Evolutionary conservation across 2,888 invertebrate genomes (phyloP), one percentile per base, ranked within the genome.

Genomic region (Stenodera caucasica): DNA sequence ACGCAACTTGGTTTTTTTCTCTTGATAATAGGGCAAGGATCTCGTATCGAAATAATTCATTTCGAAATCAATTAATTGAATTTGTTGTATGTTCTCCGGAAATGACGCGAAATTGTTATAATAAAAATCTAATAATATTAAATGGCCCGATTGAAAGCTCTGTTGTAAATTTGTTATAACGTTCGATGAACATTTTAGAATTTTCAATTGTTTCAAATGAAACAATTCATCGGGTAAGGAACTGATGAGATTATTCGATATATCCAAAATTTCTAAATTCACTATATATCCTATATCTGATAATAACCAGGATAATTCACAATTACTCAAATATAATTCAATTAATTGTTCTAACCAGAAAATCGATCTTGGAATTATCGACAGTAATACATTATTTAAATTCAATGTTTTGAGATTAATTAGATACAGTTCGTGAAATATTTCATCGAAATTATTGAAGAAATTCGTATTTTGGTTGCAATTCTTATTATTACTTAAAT

Each of bases 101-200:
- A 57, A 37, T n/a, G 14, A 12, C 50, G 59, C 63, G n/a, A 63
- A 40, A 30, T 49, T 6, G 53, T 63, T 63, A 30, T 51, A 21
- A 51, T 59, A 63, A n/a, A 63, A 59, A 57, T 63, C 63, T 21
- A 60, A 40, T n/a, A 63, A 33, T 45, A 54, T 15, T 30, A 63
- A 54, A 1, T 61, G 29, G 18, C 51, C 32, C 9, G 45, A 45
- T 45, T 45, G 12, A 23, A 45, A 45, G 1, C 0, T 12, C 12
- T 23, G 12, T 45, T 45, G 45, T 21, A 45, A 1, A 4, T 5
- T 45, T 23, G 45, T n/a, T 45, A 45, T 23, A 12, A 45, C 11
- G 23, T 45, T 45, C 1, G 11, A 12, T 6, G 45, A 45, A 23
- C 45, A 45, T 49, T 54, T 56, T 6, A 63, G 12, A 2, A 63